Evolutionary conservation across 2,113 vertebrate species (phyloP).

Genomic region (Cochlearius cochlearius): DNA sequence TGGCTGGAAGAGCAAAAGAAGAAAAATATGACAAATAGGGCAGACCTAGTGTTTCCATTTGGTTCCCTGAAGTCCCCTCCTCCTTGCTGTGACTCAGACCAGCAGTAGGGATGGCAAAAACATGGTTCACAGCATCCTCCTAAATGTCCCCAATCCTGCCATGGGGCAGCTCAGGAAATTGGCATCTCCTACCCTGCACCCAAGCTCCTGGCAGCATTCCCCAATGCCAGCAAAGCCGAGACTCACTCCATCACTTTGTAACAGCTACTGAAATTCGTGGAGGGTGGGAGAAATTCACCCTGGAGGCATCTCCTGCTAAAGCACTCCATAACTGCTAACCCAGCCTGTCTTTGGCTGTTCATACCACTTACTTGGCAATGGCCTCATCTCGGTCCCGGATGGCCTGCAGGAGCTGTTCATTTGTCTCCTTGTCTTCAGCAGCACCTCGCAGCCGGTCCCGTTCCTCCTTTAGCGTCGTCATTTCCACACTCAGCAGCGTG

Average conservation of each 20-base stretch:
- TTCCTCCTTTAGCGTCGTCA: constrained; percentile 87
- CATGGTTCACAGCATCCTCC: neutral
- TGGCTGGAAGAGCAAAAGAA: neutral
- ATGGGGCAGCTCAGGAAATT: neutral
- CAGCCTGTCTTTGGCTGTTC: neutral
- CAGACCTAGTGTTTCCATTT: neutral
- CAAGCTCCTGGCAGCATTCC: neutral
- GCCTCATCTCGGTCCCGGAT: constrained; percentile 94
- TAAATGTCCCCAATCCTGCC: neutral
- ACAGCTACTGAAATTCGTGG: neutral
- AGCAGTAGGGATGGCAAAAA: neutral
- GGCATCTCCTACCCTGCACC: neutral
- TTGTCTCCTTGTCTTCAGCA: constrained; percentile 84
- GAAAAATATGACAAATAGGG: neutral
- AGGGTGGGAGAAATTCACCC: neutral
- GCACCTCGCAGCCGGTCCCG: constrained; percentile 81
- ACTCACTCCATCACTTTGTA: neutral
- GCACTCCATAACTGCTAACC: neutral
- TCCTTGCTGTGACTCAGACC: neutral
- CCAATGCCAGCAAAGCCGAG: neutral
- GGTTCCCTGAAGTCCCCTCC: neutral
- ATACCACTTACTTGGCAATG: constrained; percentile 87
- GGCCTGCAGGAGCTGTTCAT: constrained; percentile 90
- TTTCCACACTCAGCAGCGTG: constrained; percentile 90
- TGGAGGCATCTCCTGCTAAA: neutral